Percentiles rank a stretch among this genome's conserved stretches.
Conservation (phyloP, 2,113 vertebrate species). For the Thomomys bottae region DNA sequence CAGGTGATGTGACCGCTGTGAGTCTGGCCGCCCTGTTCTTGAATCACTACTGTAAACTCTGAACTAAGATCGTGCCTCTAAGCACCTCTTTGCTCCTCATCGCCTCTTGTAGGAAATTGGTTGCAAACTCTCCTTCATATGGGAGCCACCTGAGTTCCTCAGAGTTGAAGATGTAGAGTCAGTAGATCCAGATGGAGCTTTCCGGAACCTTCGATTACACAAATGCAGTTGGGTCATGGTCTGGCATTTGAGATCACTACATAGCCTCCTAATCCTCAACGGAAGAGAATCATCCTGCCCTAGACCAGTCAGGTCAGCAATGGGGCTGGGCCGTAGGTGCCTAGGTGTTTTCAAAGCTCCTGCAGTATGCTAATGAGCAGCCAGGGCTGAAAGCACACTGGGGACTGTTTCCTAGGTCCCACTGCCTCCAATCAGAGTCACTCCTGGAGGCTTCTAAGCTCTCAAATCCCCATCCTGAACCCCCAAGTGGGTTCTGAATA, state of each 20-base stretch:
- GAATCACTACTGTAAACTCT: not conserved
- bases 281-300: not conserved
- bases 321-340: not conserved
- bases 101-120: no score
- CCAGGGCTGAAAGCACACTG: not conserved
- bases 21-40: not conserved
- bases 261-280: no score
- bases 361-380: not conserved
- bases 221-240: not conserved
- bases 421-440: not conserved
- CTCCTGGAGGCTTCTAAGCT: not conserved
- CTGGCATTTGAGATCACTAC: not conserved
- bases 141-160: not conserved
- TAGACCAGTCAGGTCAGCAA: not conserved
- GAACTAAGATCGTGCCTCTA: not conserved
- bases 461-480: not conserved
- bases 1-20: not conserved
- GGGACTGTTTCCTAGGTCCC: not conserved
- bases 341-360: not conserved
- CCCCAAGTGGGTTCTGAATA: no score
- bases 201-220: not conserved
- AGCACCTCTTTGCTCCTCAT: not conserved
- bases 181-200: not conserved
- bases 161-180: not conserved
- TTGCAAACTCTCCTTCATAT: not conserved